Evolutionary conservation across 2,797 vertebrate species (phyloP).

Genomic region (Poeciliopsis infans): DNA sequence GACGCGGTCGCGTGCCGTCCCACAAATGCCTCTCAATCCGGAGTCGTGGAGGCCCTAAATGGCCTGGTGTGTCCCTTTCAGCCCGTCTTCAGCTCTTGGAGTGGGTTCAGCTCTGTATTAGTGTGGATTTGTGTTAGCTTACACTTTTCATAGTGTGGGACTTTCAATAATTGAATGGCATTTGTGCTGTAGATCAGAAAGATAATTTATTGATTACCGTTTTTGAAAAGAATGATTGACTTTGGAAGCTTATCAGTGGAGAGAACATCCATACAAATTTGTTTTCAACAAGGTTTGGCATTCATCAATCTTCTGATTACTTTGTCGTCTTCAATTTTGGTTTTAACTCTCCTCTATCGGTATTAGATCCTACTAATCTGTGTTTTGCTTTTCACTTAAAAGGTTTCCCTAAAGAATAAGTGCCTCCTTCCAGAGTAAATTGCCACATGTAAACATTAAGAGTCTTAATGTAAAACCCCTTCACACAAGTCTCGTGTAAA

Average conservation of each 20-base stretch:
- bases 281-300: slow-evolving; percentile 35
- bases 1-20: slow-evolving; percentile 87
- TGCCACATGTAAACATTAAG: background rate
- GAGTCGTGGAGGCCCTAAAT: slow-evolving; percentile 61
- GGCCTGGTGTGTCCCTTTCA: slow-evolving; percentile 52
- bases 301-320: slow-evolving; percentile 63
- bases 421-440: slow-evolving; percentile 12
- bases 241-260: slow-evolving; percentile 22
- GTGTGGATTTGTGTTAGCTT: slow-evolving; percentile 5
- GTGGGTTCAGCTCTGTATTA: slow-evolving; percentile 34
- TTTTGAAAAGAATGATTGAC: slow-evolving; percentile 40
- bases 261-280: slow-evolving; percentile 58
- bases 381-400: slow-evolving; percentile 27
- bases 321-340: slow-evolving; percentile 55
- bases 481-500: background rate
- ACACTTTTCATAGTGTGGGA: slow-evolving; percentile 22
- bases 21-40: slow-evolving; percentile 74
- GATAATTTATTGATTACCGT: slow-evolving; percentile 29
- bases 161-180: slow-evolving; percentile 15
- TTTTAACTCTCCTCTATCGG: slow-evolving; percentile 38
- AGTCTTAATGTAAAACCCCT: background rate
- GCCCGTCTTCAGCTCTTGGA: slow-evolving; percentile 30
- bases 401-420: slow-evolving; percentile 14
- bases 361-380: slow-evolving; percentile 43
- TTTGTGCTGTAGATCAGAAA: slow-evolving; percentile 44